Percentiles rank a stretch among this genome's conserved stretches.
Evolutionary conservation across 2,888 invertebrate species (phyloP).

Genomic region (Meandrusa payeni): DNA sequence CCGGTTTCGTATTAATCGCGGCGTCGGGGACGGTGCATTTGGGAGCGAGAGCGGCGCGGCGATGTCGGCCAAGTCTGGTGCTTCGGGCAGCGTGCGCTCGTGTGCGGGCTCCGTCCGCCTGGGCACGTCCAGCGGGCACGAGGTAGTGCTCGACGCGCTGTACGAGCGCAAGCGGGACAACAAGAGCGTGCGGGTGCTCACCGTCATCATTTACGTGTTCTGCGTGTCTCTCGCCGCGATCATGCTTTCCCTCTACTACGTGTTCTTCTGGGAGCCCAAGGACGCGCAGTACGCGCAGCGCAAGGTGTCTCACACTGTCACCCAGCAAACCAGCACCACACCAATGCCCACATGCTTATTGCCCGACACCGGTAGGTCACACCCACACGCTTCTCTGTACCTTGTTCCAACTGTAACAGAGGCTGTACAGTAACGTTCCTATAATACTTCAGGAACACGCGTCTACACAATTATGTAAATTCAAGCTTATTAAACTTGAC

Average conservation of each 20-base stretch:
- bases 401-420: slow-evolving; percentile 27
- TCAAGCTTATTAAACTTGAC: neutral
- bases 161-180: slow-evolving; percentile 92
- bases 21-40: slow-evolving; percentile 46
- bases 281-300: slow-evolving; percentile 75
- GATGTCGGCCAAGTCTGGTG: slow-evolving; percentile 81
- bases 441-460: slow-evolving; percentile 1
- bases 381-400: slow-evolving; percentile 55
- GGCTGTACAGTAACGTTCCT: slow-evolving; percentile 26
- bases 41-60: slow-evolving; percentile 35
- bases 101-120: slow-evolving; percentile 68
- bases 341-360: slow-evolving; percentile 79
- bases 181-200: slow-evolving; percentile 94
- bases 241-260: slow-evolving; percentile 95
- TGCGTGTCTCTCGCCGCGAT: slow-evolving; percentile 97
- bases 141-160: slow-evolving; percentile 86
- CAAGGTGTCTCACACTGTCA: slow-evolving; percentile 76
- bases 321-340: slow-evolving; percentile 76
- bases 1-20: slow-evolving; percentile 44
- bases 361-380: slow-evolving; percentile 78
- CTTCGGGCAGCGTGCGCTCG: slow-evolving; percentile 79
- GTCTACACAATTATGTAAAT: neutral
- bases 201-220: slow-evolving; percentile 95
- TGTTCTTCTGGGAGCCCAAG: slow-evolving; percentile 95
- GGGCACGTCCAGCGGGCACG: slow-evolving; percentile 66